These are phyloP conservation scores for Oscheius sp. DNA, from an alignment of 2,888 invertebrate species.

Conservation along the genomic window DNA sequence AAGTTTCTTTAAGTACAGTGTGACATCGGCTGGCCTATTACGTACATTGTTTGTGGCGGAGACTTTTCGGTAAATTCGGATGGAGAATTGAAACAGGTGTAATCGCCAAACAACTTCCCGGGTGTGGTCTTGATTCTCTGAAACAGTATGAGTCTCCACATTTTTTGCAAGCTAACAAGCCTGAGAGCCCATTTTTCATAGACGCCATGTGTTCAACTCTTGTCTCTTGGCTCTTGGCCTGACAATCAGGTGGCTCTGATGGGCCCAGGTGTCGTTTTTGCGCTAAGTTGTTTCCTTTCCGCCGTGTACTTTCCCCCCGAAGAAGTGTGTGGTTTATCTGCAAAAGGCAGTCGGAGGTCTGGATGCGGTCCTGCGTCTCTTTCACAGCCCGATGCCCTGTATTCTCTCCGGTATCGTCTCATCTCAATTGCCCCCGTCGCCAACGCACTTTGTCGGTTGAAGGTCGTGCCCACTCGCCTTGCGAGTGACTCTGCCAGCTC, in stretches of 20 bases:
- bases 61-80: conserved; percentile 1
- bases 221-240: too few species aligned
- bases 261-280: too few species aligned
- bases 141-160: too few species aligned
- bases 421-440: conserved; percentile 37
- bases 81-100: neutral
- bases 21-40: neutral
- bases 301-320: neutral
- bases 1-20: too few species aligned
- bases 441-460: conserved; percentile 39
- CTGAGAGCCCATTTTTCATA: conserved; percentile 29
- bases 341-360: neutral
- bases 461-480: conserved; percentile 31
- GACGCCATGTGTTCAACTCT: conserved; percentile 24
- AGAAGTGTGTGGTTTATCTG: neutral
- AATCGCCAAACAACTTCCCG: neutral
- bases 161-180: neutral
- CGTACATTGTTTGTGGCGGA: conserved; percentile 1
- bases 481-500: conserved; percentile 27
- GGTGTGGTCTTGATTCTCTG: neutral
- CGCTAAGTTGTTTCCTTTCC: neutral
- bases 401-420: conserved; percentile 35
- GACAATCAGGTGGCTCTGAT: too few species aligned
- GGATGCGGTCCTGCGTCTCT: conserved; percentile 26
- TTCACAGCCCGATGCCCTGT: conserved; percentile 23